Percentiles rank a stretch among this genome's conserved stretches.
Evolutionary conservation across 2,888 invertebrate species (phyloP).

Genomic region (Magallana nippona): DNA sequence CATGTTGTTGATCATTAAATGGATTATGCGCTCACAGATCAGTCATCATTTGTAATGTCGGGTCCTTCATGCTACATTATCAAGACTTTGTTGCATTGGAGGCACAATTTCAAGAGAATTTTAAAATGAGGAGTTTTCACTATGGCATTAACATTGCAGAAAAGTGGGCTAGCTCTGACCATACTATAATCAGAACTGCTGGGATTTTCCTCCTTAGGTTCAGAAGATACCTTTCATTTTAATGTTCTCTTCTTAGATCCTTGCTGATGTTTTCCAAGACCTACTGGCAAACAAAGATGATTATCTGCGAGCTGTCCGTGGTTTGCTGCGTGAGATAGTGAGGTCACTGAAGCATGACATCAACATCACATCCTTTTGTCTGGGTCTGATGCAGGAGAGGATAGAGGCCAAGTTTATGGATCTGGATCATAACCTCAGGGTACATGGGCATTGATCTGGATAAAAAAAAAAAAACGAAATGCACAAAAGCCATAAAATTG

Average conservation of each 20-base stretch:
- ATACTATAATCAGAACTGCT: too few relatives aligned
- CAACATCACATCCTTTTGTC: slow-evolving; percentile 89
- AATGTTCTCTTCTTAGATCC: slow-evolving; percentile 68
- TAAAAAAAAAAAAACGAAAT: too few relatives aligned
- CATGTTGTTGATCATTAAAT: too few relatives aligned
- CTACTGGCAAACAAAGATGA: slow-evolving; percentile 89
- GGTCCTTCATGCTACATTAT: too few relatives aligned
- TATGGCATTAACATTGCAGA: not conserved
- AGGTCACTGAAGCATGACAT: slow-evolving; percentile 90
- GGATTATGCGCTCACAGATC: too few relatives aligned
- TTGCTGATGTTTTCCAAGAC: slow-evolving; percentile 85
- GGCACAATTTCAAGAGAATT: too few relatives aligned
- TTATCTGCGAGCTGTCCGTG: slow-evolving; percentile 91
- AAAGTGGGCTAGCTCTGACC: not conserved
- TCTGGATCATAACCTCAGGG: slow-evolving; percentile 77
- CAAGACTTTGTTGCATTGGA: too few relatives aligned
- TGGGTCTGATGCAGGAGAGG: slow-evolving; percentile 85
- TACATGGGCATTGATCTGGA: slow-evolving; percentile 47
- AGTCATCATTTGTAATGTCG: too few relatives aligned
- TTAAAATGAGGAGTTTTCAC: too few relatives aligned
- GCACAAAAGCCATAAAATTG: not conserved
- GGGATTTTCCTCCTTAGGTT: too few relatives aligned
- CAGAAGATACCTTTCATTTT: not conserved
- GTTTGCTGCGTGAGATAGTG: slow-evolving; percentile 92
- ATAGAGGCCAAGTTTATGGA: slow-evolving; percentile 76